phyloP scores from a whole-genome alignment of 2,797 vertebrate species.

The Pipistrellus kuhlii region DNA sequence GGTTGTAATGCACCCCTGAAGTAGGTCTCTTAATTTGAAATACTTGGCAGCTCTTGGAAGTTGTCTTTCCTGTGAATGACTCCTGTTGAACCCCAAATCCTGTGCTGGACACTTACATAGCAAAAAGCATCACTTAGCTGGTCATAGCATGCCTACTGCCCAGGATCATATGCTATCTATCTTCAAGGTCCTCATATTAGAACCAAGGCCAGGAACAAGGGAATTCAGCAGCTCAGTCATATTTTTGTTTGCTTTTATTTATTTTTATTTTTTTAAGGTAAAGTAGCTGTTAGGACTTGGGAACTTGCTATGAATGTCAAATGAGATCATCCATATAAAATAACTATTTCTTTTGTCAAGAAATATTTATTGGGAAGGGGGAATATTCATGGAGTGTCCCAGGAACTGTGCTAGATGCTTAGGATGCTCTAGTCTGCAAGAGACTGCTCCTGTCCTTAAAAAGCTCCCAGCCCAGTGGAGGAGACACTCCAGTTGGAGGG shows the following conservation, averaged over 20 bases:
- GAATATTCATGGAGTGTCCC: not conserved
- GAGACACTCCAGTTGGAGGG: not conserved
- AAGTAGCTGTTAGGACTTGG: not conserved
- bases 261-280: not conserved
- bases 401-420: not conserved
- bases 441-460: not conserved
- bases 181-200: not conserved
- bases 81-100: not conserved
- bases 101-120: not conserved
- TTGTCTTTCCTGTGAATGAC: constrained; percentile 5
- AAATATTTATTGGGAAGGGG: too few relatives aligned
- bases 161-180: not conserved
- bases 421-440: not conserved
- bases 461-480: not conserved
- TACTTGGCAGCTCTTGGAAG: not conserved
- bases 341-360: not conserved
- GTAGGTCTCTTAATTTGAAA: not conserved
- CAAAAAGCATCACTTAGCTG: not conserved
- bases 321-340: not conserved
- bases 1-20: not conserved
- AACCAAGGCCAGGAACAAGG: not conserved
- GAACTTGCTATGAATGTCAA: constrained; percentile 28
- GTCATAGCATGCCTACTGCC: not conserved
- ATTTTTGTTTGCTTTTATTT: not conserved
- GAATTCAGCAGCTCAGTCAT: not conserved